Evolutionary conservation across 2,113 vertebrate species (phyloP), one percentile per base, ranked within the genome.

Genomic region (Podarcis muralis): DNA sequence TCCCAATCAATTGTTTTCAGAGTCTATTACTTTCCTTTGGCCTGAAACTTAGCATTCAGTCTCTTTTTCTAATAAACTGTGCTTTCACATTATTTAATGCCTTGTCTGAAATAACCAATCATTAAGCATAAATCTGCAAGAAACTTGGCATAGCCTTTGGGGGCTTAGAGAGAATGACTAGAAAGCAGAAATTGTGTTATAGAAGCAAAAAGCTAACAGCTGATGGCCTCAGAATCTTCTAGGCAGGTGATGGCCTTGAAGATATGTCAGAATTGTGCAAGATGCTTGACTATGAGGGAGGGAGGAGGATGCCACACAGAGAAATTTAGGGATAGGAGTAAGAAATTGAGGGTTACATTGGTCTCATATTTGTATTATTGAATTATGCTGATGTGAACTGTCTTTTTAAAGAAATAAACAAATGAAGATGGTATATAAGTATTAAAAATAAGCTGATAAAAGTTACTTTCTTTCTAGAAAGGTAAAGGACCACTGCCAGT

Each of bases 11-110:
- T 18, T 82, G 43, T 69, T 53, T 0, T 1, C 18, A 16, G 85
- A 87, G 62, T 90, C 59, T 83, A 6, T 76, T 66, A 77, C 35
- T 76, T n/a, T 86, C 9, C 37, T 78, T 78, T 78, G 76, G 62
- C 62, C n/a, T 86, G 75, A 48, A n/a, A 78, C 78, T 68, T n/a
- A 68, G 59, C 27, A 68, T 68, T 68, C 35, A 32, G n/a, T 13
- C 40, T 69, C 62, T 12, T 59, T 72, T 68, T 48, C 27, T 23
- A 20, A 22, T 5, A 40, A 30, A 43, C 37, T 16, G 1, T 65
- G 5, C 59, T 85, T 85, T 65, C 32, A 20, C 25, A 32, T 86
- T 66, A 77, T 78, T 66, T 23, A 79, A 86, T 48, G 25, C 27
- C 4, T 23, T 12, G 16, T 3, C 22, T 78, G 62, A 68, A 86